Conservation (phyloP, 2,113 vertebrate genomes). For the Psilopsiagon aymara region DNA sequence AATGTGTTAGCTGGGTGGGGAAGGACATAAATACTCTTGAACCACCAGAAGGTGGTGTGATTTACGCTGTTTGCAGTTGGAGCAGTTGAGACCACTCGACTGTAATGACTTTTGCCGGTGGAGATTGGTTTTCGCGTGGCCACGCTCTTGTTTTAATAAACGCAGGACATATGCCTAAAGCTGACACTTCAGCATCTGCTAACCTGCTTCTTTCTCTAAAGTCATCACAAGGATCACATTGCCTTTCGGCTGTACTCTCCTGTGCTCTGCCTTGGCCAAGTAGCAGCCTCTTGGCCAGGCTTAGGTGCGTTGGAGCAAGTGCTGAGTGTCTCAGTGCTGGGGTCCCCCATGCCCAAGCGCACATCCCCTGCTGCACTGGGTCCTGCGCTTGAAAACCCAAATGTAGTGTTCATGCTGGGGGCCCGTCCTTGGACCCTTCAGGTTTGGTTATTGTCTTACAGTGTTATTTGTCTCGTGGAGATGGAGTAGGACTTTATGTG, state of each 20-base stretch:
- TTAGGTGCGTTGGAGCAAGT: rapidly evolving
- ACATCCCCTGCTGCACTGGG: rapidly evolving
- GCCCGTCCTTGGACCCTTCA: neutral
- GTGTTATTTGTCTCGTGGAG: neutral
- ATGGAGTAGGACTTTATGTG: rapidly evolving
- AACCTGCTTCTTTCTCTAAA: neutral
- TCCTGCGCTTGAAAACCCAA: neutral
- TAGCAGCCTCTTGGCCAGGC: too few species aligned
- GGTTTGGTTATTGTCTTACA: rapidly evolving
- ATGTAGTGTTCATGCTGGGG: rapidly evolving
- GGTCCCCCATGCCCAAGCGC: too few species aligned
- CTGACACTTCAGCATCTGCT: neutral
- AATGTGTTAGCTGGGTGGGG: neutral
- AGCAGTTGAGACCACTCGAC: neutral
- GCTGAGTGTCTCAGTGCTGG: rapidly evolving
- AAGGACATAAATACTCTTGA: neutral
- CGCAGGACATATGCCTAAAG: neutral
- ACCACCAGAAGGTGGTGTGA: neutral
- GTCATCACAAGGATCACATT: rapidly evolving
- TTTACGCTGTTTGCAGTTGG: neutral
- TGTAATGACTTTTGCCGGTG: neutral
- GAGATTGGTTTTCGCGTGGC: neutral
- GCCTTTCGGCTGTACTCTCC: rapidly evolving
- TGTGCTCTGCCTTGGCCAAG: neutral
- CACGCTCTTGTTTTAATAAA: slow-evolving; percentile 6